Base-by-base conservation (phyloP, 2,113 vertebrate species). In the Anguilla rostrata region DNA sequence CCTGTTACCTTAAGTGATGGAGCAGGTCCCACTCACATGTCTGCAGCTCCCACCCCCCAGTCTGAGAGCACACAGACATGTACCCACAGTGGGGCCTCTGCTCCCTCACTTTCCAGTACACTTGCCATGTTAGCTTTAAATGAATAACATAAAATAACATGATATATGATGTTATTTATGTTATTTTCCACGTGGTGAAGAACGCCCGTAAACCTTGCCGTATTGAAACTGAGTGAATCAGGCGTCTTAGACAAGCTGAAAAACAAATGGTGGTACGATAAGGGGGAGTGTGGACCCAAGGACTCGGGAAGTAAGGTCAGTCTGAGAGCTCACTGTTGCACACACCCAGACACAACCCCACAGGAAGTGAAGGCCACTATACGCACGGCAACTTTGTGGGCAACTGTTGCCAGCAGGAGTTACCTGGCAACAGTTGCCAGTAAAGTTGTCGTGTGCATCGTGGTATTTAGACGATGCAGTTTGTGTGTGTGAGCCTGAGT, bases 131-230 rank as follows among this genome's bases (percentile, higher is more conserved):
- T 92, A 95, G 97, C 97, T 97, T 96, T 95, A 80, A 98, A 96
- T 99, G 98, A 99, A 99, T 99, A 99, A 99, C 98, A 99, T 99
- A 99, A 99, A 98, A 99, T 99, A 99, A 99, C 98, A 99, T 99
- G 98, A 95, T 89, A 94, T 98, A 98, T 99, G 98, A 99, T 99
- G 98, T 99, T 99, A 99, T 99, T 99, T 99, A 99, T 99, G 98
- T 99, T 99, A 99, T 99, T 99, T 99, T 94, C 98, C 97, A 96
- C 96, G 95, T 96, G 88, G 92, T 40, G 98, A 99, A 99, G 98
- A 99, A 98, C 97, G 94, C 97, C 98, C 90, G 98, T 99, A 99
- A 99, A 99, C 95, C 98, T 99, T 98, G 98, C 98, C 96, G 98
- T 99, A 96, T 99, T 99, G 98, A 99, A 99, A 99, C 98, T 99